Evolutionary conservation across 2,113 vertebrate genomes (phyloP).

Genomic region (mouse (Mus musculus)): GRCm39 chr6:68479001-68479500

Average conservation of each 20-base stretch:
- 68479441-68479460: neutral
- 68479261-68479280: neutral
- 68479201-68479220: neutral
- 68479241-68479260: neutral
- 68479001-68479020: neutral
- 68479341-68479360: neutral
- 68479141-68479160: neutral
- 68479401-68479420: neutral
- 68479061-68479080: neutral
- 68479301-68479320: no score
- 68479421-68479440: neutral
- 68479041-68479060: neutral
- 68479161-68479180: neutral
- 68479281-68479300: neutral
- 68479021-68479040: neutral
- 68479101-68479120: neutral
- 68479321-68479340: neutral
- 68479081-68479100: neutral
- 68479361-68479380: neutral
- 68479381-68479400: no score
- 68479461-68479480: neutral
- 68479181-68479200: neutral
- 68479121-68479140: neutral
- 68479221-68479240: neutral
- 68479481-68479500: neutral